Base-by-base conservation (phyloP, 2,797 vertebrate genomes). In the Eurystomus glaucurus region DNA sequence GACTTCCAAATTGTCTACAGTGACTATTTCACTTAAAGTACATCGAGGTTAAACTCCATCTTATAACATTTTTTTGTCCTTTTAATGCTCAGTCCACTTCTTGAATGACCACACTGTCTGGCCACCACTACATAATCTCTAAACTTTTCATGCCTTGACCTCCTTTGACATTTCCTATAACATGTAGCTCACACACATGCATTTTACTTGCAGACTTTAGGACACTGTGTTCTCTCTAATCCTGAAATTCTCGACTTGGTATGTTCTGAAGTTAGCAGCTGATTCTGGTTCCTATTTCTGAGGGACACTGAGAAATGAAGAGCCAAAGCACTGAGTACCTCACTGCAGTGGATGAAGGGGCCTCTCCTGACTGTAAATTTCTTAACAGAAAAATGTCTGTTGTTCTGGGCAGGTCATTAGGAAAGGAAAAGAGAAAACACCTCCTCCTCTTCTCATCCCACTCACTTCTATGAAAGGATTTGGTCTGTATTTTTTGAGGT, bases 381-480 rank as follows among this genome's bases (percentile, higher is more conserved):
- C 41, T 66, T 48, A 57, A 20, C 20, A 66, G 52, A 77, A 95
- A 75, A 79, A 70, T 29, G 18, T 64, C 39, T 70, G 65, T 71
- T 79, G 50, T 72, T 72, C 62, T 83, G 82, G 58, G 45, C 83
- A 92, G 51, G 26, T 15, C 22, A 68, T 57, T 48, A 72, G 66
- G 87, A 89, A 65, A 76, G 35, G 55, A 43, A 60, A 83, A 83
- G 12, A 31, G 66, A 92, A 94, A 92, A 35, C 15, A 69, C 25
- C 71, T 58, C 69, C 58, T 84, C 37, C 51, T 62, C 35, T 85
- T 91, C 76, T 88, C 80, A 74, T 85, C 77, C 74, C 69, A 65
- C 80, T 90, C 88, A 79, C 22, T 95, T 92, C 33, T 81, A 45
- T 61, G 46, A 62, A 92, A 66, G 55, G 50, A 93, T 93, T 93